Evolutionary conservation across 2,797 vertebrate genomes (phyloP), one percentile per base, ranked within the genome.

Genomic region (Myripristis jacobus): DNA sequence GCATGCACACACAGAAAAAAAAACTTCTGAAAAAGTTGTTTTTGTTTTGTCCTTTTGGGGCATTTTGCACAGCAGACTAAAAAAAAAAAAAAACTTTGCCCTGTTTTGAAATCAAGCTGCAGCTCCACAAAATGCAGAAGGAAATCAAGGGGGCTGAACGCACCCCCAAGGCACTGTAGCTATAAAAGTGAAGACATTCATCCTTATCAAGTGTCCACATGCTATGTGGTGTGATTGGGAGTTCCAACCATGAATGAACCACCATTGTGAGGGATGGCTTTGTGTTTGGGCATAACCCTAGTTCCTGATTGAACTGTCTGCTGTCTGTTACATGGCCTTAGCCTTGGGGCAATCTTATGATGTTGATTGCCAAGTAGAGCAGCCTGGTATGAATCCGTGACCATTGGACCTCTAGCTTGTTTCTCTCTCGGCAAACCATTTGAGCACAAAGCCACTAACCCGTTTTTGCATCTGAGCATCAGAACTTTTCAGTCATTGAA

Each of bases 311-410:
- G 64, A 79, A 77, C 81, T 59, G 64, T 65, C 58, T 31, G 29
- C 29, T 31, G 81, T 77, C 68, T 77, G 80, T 79, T 74, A 58
- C 76, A 68, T 69, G 81, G 82, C 84, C 82, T 41, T 75, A 63
- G 82, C 88, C 88, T 13, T 38, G 57, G 84, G 89, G 64, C 5
- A 13, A 77, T 85, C 85, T 74, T 80, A 61, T 70, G 84, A 84
- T 65, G 73, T 41, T 2, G 65, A 51, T 78, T 89, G 85, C 87
- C 86, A 89, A 87, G 65, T 68, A 6, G 76, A 91, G 86, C 90
- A 85, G 83, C 85, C 89, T 88, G 82, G 81, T 53, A 21, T 58
- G 63, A 81, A 69, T 79, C 83, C 65, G 5, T 3, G 71, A 83
- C 85, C 83, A 70, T n/a, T 72, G 77, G 85, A 79, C 80, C 83